Base-by-base conservation (phyloP, 2,888 invertebrate species). In the Agrochola macilenta region DNA sequence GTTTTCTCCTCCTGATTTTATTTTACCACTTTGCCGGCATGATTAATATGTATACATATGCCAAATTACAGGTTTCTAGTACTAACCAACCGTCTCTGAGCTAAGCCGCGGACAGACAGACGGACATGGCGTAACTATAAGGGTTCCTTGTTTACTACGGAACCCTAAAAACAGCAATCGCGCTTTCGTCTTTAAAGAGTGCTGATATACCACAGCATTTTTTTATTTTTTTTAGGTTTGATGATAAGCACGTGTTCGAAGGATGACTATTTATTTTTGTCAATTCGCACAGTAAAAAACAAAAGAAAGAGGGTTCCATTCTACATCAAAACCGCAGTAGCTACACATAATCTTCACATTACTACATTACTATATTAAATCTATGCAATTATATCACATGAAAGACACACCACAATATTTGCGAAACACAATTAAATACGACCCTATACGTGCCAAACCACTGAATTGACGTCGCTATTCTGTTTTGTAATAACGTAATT, bases 401-500 rank as follows among this genome's bases (percentile, higher is more conserved):
- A 84, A 70, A 68, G 30, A 30, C 30, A 30, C 30, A 63, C 58
- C 30, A 60, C 63, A 81, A 70, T 70, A 66, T 70, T 81, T 81
- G 58, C 17, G 14, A 58, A 69, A 61, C 54, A 82, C 20, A 73
- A 85, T 35, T 35, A 35, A 35, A 5, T 66, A 81, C n/a, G 11
- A 39, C 23, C 60, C 30, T 26, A 11, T 66, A 66, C 69, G 30
- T 54, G 17, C 52, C 26, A 54, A 74, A 70, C 61, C 46, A 70
- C 61, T 12, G 46, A 11, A 26, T 64, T 81, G 63, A 69, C 14
- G n/a, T 52, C 39, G 58, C 66, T 39, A 71, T 81, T 82, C 46
- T 64, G 76, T 54, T 80, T 70, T 63, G 46, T 81, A 75, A 81
- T 78, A 69, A 74, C 58, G 63, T 75, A 81, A 79, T 82, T 75